Evolutionary conservation across 2,797 vertebrate species (phyloP).

Genomic region (Hypotaenidia philippensis): DNA sequence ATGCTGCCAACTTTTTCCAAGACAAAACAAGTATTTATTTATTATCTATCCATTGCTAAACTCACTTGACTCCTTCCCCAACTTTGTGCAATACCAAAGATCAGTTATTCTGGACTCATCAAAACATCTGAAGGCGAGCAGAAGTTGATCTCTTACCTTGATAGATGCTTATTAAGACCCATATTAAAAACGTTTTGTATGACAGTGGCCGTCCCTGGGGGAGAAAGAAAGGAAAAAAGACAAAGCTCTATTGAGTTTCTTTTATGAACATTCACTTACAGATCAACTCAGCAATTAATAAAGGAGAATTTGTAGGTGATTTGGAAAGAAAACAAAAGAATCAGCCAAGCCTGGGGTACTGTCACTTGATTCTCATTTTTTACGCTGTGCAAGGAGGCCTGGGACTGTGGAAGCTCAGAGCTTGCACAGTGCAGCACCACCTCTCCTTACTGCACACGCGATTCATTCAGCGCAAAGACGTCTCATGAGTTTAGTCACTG

Average conservation of each 20-base stretch:
- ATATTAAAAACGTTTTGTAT: constrained; percentile 97
- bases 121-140: neutral
- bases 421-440: neutral
- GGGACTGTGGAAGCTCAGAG: neutral
- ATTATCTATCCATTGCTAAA: neutral
- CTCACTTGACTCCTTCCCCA: neutral
- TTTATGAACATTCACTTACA: neutral
- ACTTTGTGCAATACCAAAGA: neutral
- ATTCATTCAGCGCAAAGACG: constrained; percentile 3
- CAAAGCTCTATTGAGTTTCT: neutral
- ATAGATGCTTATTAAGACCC: constrained; percentile 98
- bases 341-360: neutral
- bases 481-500: neutral
- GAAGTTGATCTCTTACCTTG: constrained; percentile 88
- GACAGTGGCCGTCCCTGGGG: constrained; percentile 94
- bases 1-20: accelerated
- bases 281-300: neutral
- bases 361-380: neutral
- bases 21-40: neutral
- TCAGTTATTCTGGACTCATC: neutral
- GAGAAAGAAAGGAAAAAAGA: neutral
- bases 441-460: neutral
- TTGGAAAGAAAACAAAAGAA: neutral
- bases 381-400: neutral
- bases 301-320: neutral